Evolutionary conservation across 2,113 vertebrate species (phyloP).

Genomic region (Etia nguti): DNA sequence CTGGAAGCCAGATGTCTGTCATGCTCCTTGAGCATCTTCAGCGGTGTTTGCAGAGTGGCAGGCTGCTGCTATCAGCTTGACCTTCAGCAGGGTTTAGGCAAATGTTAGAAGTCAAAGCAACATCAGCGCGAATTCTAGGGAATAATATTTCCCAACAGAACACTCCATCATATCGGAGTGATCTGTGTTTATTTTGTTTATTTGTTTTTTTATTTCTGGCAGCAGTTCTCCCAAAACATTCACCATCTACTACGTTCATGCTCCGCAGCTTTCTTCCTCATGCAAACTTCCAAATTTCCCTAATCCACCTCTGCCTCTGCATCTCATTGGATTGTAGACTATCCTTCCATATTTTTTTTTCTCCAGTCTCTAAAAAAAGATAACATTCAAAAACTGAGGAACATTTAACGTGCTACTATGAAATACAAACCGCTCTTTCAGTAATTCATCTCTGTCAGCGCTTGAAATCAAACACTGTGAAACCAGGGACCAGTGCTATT

Average conservation of each 20-base stretch:
- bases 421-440: not conserved
- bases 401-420: conserved; percentile 23
- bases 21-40: not conserved
- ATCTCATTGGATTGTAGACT: not conserved
- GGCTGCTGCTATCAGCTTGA: not conserved
- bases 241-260: conserved; percentile 10
- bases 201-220: not conserved
- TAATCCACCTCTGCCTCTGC: not conserved
- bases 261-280: conserved; percentile 32
- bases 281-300: conserved; percentile 55
- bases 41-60: not conserved
- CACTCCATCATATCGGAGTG: not conserved
- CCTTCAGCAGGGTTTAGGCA: not conserved
- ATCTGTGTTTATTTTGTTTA: not conserved
- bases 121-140: too few relatives aligned
- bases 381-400: not conserved
- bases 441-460: not conserved
- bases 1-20: not conserved
- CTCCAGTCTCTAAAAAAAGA: not conserved
- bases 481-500: conserved; percentile 4
- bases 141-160: not conserved
- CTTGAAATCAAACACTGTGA: conserved; percentile 8
- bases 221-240: conserved; percentile 21
- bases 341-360: not conserved
- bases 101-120: not conserved